Conservation (phyloP, 2,797 vertebrate species). For the Scolopax rusticola region DNA sequence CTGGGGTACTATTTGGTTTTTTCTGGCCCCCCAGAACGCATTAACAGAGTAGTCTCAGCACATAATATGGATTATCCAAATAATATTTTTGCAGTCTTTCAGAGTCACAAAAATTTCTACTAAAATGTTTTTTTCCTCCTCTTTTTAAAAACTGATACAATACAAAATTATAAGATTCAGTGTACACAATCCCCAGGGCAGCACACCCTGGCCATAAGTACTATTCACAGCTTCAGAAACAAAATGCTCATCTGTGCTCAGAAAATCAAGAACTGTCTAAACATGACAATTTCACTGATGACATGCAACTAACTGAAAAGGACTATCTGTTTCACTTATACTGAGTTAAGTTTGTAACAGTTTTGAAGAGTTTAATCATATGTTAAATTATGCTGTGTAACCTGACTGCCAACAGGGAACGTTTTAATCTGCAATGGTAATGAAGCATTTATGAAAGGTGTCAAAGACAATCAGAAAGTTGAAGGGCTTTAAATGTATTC, state of each 20-base stretch:
- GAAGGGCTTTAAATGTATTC: conserved; percentile 37
- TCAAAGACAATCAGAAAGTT: conserved; percentile 53
- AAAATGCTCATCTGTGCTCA: neutral
- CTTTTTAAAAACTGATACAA: neutral
- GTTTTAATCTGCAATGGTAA: conserved; percentile 60
- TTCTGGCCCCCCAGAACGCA: fast-evolving
- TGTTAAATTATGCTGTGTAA: conserved; percentile 40
- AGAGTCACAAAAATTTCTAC: neutral
- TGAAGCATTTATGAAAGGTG: conserved; percentile 53
- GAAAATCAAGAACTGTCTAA: neutral
- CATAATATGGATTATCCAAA: neutral
- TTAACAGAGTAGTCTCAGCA: neutral
- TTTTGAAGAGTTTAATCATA: conserved; percentile 37
- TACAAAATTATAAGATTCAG: neutral
- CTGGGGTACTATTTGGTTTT: neutral
- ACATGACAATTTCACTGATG: neutral
- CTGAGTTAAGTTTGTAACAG: neutral
- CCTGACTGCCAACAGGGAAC: conserved; percentile 33
- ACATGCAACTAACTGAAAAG: neutral
- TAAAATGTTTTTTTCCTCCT: neutral
- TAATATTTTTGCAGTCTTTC: neutral
- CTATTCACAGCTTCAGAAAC: neutral
- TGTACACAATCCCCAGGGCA: neutral
- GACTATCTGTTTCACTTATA: conserved; percentile 20
- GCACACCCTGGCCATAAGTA: neutral